A percentile compares a stretch with the other conserved stretches of the same genome.
Evolutionary conservation across 2,113 vertebrate species (phyloP).

Genomic region (Camelus bactrianus): DNA sequence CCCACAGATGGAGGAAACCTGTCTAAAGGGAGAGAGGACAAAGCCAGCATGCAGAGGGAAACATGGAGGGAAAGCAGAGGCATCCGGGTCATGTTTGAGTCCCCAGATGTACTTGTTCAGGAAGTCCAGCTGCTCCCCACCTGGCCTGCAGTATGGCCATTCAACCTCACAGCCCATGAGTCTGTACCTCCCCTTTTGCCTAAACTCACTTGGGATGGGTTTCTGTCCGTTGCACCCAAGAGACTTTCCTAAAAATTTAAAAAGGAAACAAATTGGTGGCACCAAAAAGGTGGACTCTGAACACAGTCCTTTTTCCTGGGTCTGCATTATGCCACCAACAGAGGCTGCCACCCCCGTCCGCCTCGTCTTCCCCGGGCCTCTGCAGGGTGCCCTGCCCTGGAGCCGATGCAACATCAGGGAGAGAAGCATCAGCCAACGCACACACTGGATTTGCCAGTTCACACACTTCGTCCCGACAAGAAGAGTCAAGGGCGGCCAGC

Average conservation of each 20-base stretch:
- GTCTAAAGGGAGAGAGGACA: neutral
- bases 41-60: neutral
- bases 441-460: slow-evolving; percentile 22
- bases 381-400: neutral
- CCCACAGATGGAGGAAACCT: neutral
- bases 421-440: neutral
- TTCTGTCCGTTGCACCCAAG: neutral
- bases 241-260: neutral
- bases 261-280: neutral
- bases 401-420: neutral
- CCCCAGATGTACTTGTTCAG: neutral
- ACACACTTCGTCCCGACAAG: neutral
- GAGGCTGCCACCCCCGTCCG: neutral
- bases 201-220: neutral
- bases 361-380: slow-evolving; percentile 16
- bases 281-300: neutral
- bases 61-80: neutral
- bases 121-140: neutral
- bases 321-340: neutral
- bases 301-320: neutral
- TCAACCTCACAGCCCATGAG: neutral
- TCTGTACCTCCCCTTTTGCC: neutral
- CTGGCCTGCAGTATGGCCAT: neutral
- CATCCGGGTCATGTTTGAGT: rapidly evolving
- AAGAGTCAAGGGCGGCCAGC: neutral